phyloP scores from a whole-genome alignment of 2,113 vertebrate species.

The Ahaetulla prasina region DNA sequence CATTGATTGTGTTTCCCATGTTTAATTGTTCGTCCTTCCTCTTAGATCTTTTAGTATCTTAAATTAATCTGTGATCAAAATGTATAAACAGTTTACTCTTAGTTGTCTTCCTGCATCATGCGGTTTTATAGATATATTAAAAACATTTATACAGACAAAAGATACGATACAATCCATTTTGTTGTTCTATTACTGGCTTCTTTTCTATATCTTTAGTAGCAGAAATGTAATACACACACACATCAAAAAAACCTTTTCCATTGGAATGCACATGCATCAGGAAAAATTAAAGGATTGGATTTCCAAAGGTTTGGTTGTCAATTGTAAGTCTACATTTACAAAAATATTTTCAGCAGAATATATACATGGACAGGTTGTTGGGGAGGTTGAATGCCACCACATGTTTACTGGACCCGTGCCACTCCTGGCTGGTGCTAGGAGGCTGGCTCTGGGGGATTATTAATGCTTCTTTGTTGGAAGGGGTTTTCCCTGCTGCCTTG shows the following conservation, averaged over 20 bases:
- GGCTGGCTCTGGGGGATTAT: too few relatives aligned
- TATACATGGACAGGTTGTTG: too few relatives aligned
- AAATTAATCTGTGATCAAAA: background rate
- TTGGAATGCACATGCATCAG: background rate
- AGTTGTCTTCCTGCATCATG: background rate
- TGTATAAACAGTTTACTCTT: background rate
- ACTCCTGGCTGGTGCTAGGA: too few relatives aligned
- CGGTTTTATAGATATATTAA: background rate
- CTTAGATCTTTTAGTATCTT: background rate
- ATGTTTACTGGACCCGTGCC: too few relatives aligned
- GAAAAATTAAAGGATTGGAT: background rate
- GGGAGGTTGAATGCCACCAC: too few relatives aligned
- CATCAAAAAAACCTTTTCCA: background rate
- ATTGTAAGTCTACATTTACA: background rate
- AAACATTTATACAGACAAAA: background rate
- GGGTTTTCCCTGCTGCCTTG: too few relatives aligned
- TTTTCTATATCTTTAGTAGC: background rate
- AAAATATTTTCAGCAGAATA: background rate
- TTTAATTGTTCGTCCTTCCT: background rate
- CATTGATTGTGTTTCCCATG: background rate
- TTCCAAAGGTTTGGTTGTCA: background rate
- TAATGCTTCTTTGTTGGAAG: too few relatives aligned
- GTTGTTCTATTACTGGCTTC: background rate
- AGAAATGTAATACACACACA: background rate
- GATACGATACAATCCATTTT: background rate